phyloP scores from a whole-genome alignment of 2,113 vertebrate species.

The Trogon melanurus region DNA sequence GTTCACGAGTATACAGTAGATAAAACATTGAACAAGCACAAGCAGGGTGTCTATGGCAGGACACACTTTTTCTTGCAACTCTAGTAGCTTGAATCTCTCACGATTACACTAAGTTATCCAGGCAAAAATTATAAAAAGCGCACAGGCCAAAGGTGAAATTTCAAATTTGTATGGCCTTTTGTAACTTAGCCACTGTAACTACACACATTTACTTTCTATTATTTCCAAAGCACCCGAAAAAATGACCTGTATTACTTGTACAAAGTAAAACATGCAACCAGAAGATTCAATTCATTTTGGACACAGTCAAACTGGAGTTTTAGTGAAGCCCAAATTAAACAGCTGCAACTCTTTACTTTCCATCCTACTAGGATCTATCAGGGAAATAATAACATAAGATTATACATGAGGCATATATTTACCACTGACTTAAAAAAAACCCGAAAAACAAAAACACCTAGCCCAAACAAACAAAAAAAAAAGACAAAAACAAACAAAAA shows the following conservation, averaged over 20 bases:
- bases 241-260: neutral
- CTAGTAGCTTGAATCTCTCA: neutral
- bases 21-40: no score
- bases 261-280: neutral
- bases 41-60: no score
- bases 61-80: no score
- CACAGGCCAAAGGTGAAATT: neutral
- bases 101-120: neutral
- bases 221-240: neutral
- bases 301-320: neutral
- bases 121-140: neutral
- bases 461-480: neutral
- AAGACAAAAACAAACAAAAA: neutral
- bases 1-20: no score
- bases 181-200: neutral
- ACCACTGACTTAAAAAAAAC: neutral
- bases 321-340: neutral
- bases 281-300: neutral
- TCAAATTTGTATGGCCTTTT: neutral
- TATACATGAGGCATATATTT: neutral
- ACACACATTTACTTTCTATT: neutral
- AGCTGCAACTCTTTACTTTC: neutral
- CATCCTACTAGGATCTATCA: neutral
- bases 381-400: neutral
- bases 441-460: no score